Conservation (phyloP, 2,797 vertebrate species). For the Chaetophractus vellerosus region DNA sequence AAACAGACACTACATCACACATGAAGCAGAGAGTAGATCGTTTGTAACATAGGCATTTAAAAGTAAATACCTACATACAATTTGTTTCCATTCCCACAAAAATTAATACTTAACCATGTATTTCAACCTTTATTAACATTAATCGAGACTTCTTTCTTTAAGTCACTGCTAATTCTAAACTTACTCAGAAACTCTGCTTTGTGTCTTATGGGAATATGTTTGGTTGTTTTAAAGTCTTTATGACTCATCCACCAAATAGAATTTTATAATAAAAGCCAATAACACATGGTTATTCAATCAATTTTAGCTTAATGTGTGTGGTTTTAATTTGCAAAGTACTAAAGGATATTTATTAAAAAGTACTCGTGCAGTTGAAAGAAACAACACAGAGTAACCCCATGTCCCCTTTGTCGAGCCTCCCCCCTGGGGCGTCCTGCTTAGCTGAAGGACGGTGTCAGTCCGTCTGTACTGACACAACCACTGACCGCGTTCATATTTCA, state of each 20-base stretch:
- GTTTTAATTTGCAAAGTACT: conserved; percentile 43
- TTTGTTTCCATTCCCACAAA: not conserved
- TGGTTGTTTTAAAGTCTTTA: conserved; percentile 59
- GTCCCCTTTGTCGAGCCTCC: too few relatives aligned
- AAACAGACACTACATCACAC: not conserved
- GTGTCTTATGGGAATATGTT: conserved; percentile 45
- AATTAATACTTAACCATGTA: not conserved
- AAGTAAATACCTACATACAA: not conserved
- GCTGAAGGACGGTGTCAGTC: fast-evolving
- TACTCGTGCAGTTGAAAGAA: not conserved
- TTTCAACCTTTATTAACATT: not conserved
- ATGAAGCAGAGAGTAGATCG: not conserved
- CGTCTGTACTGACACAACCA: fast-evolving
- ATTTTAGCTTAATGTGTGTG: conserved; percentile 38
- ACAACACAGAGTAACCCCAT: not conserved
- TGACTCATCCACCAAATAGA: conserved; percentile 38
- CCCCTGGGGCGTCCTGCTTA: too few relatives aligned
- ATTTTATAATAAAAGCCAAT: conserved; percentile 69
- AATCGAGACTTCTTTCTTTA: not conserved
- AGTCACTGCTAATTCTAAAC: not conserved
- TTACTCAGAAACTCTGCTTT: not conserved
- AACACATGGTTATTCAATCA: conserved; percentile 41
- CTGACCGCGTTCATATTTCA: not conserved
- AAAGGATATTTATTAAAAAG: not conserved
- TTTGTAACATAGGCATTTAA: not conserved